A percentile compares a stretch with the other conserved stretches of the same genome.
phyloP scores from a whole-genome alignment of 1,140 invertebrate species.

The Brachionus plicatilis region DNA sequence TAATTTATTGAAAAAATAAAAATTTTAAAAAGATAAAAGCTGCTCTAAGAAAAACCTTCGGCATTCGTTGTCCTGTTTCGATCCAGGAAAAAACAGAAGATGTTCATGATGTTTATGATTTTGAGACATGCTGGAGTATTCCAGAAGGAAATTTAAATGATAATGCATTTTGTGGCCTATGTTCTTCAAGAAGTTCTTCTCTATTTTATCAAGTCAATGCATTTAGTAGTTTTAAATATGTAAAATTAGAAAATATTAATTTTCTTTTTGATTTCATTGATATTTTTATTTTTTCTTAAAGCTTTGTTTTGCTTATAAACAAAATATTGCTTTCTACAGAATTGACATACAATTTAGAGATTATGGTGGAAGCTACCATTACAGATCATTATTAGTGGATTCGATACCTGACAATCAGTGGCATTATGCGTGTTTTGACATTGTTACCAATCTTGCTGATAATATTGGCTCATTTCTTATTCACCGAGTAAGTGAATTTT shows the following conservation, averaged over 20 bases:
- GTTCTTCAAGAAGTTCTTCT: background rate
- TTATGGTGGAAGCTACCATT: background rate
- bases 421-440: constrained; percentile 33
- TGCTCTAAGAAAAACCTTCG: background rate
- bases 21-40: background rate
- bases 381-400: background rate
- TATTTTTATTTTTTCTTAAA: background rate
- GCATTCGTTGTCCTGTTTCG: constrained; percentile 13
- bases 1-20: background rate
- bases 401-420: background rate
- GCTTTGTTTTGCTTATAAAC: constrained; percentile 34
- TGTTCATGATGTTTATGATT: background rate
- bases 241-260: background rate
- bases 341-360: background rate
- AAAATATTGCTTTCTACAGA: background rate
- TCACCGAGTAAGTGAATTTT: background rate
- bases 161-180: constrained; percentile 18
- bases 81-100: background rate
- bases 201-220: background rate
- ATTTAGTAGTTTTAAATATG: background rate
- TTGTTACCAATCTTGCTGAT: background rate
- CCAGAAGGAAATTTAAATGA: background rate
- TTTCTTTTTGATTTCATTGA: background rate
- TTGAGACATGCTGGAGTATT: background rate
- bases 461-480: background rate